Conservation (phyloP, 2,797 vertebrate species). For the Acanthornis magna region DNA sequence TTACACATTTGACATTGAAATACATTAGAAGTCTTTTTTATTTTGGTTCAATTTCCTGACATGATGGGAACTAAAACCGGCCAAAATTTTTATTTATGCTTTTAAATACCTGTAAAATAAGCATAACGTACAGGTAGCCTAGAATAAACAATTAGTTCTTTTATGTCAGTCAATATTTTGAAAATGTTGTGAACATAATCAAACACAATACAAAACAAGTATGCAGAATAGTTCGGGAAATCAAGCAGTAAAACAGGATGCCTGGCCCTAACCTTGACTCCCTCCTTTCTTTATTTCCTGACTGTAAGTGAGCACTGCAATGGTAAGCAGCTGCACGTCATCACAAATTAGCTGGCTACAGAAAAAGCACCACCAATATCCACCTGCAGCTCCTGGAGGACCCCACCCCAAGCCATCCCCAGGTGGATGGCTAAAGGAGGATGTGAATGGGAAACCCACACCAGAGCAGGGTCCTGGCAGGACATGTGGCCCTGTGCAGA, state of each 20-base stretch:
- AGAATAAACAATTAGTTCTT: neutral
- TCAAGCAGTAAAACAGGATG: neutral
- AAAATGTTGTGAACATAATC: neutral
- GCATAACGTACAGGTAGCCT: neutral
- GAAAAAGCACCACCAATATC: neutral
- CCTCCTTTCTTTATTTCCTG: neutral
- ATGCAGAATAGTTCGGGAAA: neutral
- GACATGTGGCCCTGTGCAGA: neutral
- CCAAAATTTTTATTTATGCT: neutral
- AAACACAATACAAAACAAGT: neutral
- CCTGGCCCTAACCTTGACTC: neutral
- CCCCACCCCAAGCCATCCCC: too few species aligned
- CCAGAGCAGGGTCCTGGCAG: neutral
- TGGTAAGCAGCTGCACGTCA: neutral
- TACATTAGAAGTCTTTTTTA: neutral
- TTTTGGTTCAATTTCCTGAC: neutral
- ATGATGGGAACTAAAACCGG: neutral
- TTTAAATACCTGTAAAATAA: neutral
- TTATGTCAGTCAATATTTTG: neutral
- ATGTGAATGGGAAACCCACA: neutral
- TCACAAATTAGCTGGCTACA: neutral
- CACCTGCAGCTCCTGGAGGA: neutral
- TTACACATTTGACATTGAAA: neutral
- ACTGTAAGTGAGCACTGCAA: neutral
- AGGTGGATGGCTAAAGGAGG: neutral